Base-by-base conservation (phyloP, 2,888 invertebrate species). In the Pardosa pseudoannulata region DNA sequence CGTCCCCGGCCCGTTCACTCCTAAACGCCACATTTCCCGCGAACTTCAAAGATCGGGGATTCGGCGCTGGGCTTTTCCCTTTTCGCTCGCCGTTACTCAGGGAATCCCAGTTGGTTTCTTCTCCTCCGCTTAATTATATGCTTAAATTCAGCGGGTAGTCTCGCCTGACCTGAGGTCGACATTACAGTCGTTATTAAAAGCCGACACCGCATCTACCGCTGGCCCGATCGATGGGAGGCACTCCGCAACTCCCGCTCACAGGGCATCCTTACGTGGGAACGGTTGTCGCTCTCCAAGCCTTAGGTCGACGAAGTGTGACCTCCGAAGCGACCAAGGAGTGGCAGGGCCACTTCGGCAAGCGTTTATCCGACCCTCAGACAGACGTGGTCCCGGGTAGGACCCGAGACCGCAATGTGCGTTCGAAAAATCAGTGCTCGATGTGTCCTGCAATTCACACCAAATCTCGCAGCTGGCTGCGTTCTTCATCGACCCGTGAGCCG, bases 51-150 rank as follows among this genome's bases (percentile, higher is more conserved):
- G n/a, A n/a, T n/a, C 41, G 65, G 73, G 73, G 73, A 79, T 79
- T 79, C 79, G 79, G 79, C 70, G 73, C 80, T 73, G 73, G 80
- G 41, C 80, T 73, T 23, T 41, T 73, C 72, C 73, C 80, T 65
- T 39, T 72, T 80, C 80, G 73, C 72, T 81, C 80, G 80, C 80
- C 80, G 67, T 93, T 94, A 94, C 93, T 94, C 91, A 91, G 93
- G 93, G 92, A 93, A 94, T 93, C 93, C 92, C 93, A 89, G 93
- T 93, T 93, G 92, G 93, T 94, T 94, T 94, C 93, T 94, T 94
- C 94, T 94, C 94, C 94, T 94, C 94, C 93, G 93, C 94, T 94
- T 93, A 94, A 91, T 94, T 92, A 94, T 94, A 94, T 94, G 94
- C 94, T 94, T 93, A 94, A 94, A 92, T 93, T 92, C 91, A 90